Base-by-base conservation (phyloP, 2,797 vertebrate species). In the Crypturellus tataupa region DNA sequence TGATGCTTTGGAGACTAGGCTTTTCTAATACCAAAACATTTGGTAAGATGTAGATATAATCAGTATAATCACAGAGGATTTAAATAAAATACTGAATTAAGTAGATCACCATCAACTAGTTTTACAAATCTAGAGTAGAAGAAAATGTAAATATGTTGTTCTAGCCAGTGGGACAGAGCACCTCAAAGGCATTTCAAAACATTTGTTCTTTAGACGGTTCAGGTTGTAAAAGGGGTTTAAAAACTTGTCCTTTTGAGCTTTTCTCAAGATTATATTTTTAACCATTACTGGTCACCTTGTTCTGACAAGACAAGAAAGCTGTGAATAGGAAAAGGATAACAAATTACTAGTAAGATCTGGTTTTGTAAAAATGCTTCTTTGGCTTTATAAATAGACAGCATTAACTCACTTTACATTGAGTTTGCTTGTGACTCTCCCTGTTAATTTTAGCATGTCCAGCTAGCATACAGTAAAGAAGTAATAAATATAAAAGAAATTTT, bases 71-170 rank as follows among this genome's bases (percentile, higher is more conserved):
- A 40, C 17, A 63, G 16, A 76, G 21, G 20, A 87, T 82, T 81
- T 86, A 42, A 49, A 75, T 39, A 91, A 64, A 93, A 80, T 83
- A 83, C 6, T 68, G 58, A 89, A 81, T 75, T 69, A 87, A 84
- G 76, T 55, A 90, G 33, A 51, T 77, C 51, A 82, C 55, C 59
- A 29, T 72, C 33, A 58, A 84, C 12, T 75, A 76, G 70, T 53
- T 37, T 15, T 85, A 80, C 42, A 87, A 42, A 67, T 21, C 56
- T 9, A 65, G 53, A 91, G 78, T 9, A 6, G 42, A 58, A 71
- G 12, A 83, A 60, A 62, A 80, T 8, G 17, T 25, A 87, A 87
- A 75, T 25, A 31, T 29, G 2, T 27, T 88, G 25, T 55, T 84
- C 27, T 75, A 90, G 53, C 8, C 3, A 37, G 46, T 29, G 6